Base-by-base conservation (phyloP, 92 coral and sea anemone genomes). In the Metridium senile region DNA sequence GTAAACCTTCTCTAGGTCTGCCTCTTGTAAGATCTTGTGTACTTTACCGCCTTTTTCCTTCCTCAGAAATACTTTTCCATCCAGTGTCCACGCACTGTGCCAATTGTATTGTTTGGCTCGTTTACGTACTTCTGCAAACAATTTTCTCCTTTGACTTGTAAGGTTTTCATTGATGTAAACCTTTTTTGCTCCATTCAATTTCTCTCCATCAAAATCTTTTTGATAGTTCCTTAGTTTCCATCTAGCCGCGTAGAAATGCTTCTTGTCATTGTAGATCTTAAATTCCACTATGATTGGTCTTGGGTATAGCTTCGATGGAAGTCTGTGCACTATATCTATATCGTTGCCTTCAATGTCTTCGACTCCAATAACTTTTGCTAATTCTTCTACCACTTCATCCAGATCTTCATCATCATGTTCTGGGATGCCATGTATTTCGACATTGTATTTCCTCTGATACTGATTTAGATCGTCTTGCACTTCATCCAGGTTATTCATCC, bases 161-260 rank as follows among this genome's bases (percentile, higher is more conserved):
- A 82, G 51, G 70, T 82, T 76, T 74, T 75, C 65, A 30, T 67
- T 82, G 19, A 74, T 68, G 33, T 13, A 82, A 16, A 66, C 52
- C 20, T 25, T 26, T 51, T 57, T 56, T 58, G 62, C 81, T 25
- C 82, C 68, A 34, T 78, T 51, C 28, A 77, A 78, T 25, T 62
- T 30, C 51, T 67, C 35, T 67, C 67, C 58, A 26, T 30, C 33
- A 1, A 11, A 9, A 33, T 33, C 18, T 33, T 34, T 51, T n/a
- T n/a, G n/a, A n/a, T 52, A 71, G 35, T 39, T 68, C 28, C 49
- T 75, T 17, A 82, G 62, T 33, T 67, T 75, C 21, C 62, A 53
- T 63, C 76, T 68, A 19, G 82, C 77, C 64, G 20, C 68, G 62
- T 54, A 56, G 26, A 75, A 28, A 29, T 57, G 16, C 3, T 47